These are phyloP conservation scores for Xiphophorus birchmanni DNA, from an alignment of 2,797 vertebrate genomes.

Conservation along the genomic window DNA sequence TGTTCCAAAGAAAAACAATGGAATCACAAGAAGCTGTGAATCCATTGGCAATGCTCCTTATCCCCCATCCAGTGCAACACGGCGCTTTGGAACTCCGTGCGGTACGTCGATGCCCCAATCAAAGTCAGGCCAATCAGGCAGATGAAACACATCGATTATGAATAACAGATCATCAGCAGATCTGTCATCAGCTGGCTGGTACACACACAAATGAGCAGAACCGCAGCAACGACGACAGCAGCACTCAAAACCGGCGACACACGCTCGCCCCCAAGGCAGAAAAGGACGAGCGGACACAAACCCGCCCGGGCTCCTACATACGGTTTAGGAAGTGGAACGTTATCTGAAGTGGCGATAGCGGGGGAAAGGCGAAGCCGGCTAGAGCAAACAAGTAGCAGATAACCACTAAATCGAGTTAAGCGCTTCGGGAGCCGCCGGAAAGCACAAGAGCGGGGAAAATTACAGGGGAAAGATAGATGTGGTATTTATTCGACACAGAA, in stretches of 20 bases:
- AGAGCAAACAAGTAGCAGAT: neutral
- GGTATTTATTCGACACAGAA: conserved; percentile 10
- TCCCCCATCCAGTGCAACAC: conserved; percentile 7
- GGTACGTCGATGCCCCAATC: conserved; percentile 36
- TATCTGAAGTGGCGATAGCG: conserved; percentile 29
- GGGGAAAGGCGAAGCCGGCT: neutral
- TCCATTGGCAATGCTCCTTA: conserved; percentile 4
- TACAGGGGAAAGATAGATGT: neutral
- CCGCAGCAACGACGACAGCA: conserved; percentile 32
- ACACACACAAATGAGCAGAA: conserved; percentile 45
- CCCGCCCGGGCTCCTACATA: conserved; percentile 11
- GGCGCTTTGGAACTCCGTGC: conserved; percentile 4
- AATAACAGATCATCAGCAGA: conserved; percentile 58
- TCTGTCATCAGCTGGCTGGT: conserved; percentile 35
- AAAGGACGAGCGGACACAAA: conserved; percentile 8
- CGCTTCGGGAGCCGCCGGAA: conserved; percentile 17
- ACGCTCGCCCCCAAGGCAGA: conserved; percentile 23
- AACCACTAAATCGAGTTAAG: conserved; percentile 15
- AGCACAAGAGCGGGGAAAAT: conserved; percentile 12
- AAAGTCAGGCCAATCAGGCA: conserved; percentile 29
- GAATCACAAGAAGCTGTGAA: neutral
- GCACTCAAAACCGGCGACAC: conserved; percentile 26
- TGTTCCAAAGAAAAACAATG: neutral
- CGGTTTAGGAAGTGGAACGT: conserved; percentile 25
- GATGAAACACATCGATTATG: conserved; percentile 57